Evolutionary conservation across 1,140 invertebrate species (phyloP).

Genomic region (Pogonognathellus flavescens): DNA sequence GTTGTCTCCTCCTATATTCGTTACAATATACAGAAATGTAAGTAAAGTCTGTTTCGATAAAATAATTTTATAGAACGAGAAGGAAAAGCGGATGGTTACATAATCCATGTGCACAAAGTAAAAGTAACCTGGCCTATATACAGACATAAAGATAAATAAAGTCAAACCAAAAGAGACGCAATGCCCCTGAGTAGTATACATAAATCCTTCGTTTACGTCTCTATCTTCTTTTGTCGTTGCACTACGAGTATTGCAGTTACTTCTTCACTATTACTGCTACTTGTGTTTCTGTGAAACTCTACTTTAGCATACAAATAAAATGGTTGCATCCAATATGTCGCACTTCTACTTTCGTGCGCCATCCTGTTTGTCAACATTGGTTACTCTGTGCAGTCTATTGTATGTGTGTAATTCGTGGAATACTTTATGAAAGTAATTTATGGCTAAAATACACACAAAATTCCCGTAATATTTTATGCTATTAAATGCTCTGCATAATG

Average conservation of each 20-base stretch:
- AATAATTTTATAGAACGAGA: background rate
- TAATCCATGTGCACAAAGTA: background rate
- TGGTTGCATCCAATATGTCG: slow-evolving; percentile 36
- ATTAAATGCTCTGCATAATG: background rate
- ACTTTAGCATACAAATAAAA: slow-evolving; percentile 30
- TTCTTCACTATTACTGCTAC: no score
- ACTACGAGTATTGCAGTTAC: no score
- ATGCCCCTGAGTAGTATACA: slow-evolving; percentile 24
- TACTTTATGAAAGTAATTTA: slow-evolving; percentile 34
- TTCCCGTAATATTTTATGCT: slow-evolving; percentile 13
- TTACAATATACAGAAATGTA: no score
- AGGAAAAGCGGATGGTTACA: background rate
- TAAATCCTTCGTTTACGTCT: slow-evolving; percentile 42
- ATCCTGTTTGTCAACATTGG: slow-evolving; percentile 35
- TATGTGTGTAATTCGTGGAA: background rate
- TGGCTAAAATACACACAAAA: slow-evolving; percentile 5
- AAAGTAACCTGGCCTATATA: slow-evolving; percentile 10
- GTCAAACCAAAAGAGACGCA: slow-evolving; percentile 38
- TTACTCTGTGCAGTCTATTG: background rate
- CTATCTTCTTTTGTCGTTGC: slow-evolving; percentile 25
- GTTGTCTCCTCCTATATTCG: no score
- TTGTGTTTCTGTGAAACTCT: no score
- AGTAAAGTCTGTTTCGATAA: slow-evolving; percentile 14
- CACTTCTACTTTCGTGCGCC: slow-evolving; percentile 6
- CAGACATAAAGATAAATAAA: slow-evolving; percentile 30